Conservation (phyloP, 1,140 invertebrate genomes). For the Gerris buenoi region DNA sequence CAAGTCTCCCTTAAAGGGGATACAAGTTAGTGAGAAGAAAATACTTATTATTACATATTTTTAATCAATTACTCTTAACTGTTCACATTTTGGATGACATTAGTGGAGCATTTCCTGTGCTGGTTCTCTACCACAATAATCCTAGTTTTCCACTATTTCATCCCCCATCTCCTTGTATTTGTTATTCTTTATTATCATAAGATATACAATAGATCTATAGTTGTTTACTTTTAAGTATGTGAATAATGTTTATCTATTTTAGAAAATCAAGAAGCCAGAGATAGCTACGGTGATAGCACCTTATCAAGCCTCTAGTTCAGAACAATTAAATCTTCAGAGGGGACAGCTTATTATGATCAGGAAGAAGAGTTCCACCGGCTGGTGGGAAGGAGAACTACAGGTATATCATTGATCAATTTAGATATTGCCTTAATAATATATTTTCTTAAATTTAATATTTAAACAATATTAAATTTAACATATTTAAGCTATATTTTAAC, state of each 20-base stretch:
- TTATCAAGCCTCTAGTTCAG: slow-evolving; percentile 72
- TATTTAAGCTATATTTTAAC: neutral
- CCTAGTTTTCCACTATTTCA: slow-evolving; percentile 2
- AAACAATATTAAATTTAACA: neutral
- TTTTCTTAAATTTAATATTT: slow-evolving; percentile 8
- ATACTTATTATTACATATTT: too few relatives aligned
- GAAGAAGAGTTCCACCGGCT: slow-evolving; percentile 89
- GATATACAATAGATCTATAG: neutral
- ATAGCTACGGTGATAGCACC: slow-evolving; percentile 78
- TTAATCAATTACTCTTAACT: too few relatives aligned
- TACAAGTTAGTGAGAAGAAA: too few relatives aligned
- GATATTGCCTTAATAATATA: neutral
- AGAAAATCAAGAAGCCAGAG: slow-evolving; percentile 57
- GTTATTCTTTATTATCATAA: neutral
- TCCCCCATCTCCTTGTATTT: neutral
- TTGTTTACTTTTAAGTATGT: neutral
- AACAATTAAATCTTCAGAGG: slow-evolving; percentile 74
- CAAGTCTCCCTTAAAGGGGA: too few relatives aligned
- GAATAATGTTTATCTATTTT: slow-evolving; percentile 14
- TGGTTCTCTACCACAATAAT: too few relatives aligned
- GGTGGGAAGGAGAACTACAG: slow-evolving; percentile 99
- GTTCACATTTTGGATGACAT: too few relatives aligned
- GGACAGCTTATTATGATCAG: slow-evolving; percentile 92
- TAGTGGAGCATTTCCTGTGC: too few relatives aligned
- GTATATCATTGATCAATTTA: slow-evolving; percentile 28